Evolutionary conservation across 2,888 invertebrate genomes (phyloP), one percentile per base, ranked within the genome.

Genomic region (Melinopterus prodromus): DNA sequence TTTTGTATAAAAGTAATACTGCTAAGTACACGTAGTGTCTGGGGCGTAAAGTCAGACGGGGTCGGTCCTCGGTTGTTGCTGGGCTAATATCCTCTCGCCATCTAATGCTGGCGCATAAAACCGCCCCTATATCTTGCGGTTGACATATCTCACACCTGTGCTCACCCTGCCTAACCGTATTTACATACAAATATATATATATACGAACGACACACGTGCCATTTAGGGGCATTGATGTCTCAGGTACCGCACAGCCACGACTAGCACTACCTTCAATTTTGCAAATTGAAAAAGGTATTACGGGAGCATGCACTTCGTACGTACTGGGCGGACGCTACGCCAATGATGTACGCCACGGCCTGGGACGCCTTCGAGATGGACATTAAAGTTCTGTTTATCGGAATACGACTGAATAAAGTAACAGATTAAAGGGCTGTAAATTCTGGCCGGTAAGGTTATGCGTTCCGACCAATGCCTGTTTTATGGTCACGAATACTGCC

Each of bases 131-230:
- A 88, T 88, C 87, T 88, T 87, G 86, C 84, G 87, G 88, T 87
- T 89, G 89, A 89, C 89, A 89, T 89, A 88, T 89, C 87, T 88
- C 86, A 87, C 89, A 89, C 89, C 89, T 89, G 88, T 88, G 88
- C 85, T 88, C 85, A 53, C 85, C 83, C 86, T 83, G 85, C 86
- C 88, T 87, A 85, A 85, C 85, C 86, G 86, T 88, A 89, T 89
- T 88, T 89, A 88, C 88, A 89, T 89, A 88, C 87, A 88, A 88
- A 88, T 89, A 88, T 88, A 86, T 87, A 86, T 87, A 86, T 88
- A 86, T 87, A 86, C 85, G 85, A 84, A 86, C 84, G 84, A 83
- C 85, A 83, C 86, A 85, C 85, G 84, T 85, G 85, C 85, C 86
- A 85, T 86, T 86, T 86, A 85, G 85, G 83, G 36, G 84, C 86